phyloP scores from a whole-genome alignment of 2,113 vertebrate genomes.

The Gambusia affinis region DNA sequence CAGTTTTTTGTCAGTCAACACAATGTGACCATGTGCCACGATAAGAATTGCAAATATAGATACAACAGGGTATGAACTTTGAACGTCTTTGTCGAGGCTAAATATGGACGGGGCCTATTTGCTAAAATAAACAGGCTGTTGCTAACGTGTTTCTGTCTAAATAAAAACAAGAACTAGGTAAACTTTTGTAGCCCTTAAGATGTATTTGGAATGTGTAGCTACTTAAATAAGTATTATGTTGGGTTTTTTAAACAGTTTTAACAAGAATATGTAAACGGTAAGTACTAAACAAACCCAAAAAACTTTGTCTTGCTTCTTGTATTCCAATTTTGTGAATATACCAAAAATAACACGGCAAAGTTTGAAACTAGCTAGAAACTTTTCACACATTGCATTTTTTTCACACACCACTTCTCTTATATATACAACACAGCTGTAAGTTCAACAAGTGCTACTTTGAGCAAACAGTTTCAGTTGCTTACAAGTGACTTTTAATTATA shows the following conservation, averaged over 20 bases:
- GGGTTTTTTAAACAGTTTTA: too few relatives aligned
- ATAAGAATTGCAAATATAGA: too few relatives aligned
- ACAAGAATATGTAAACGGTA: neutral
- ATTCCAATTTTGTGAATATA: neutral
- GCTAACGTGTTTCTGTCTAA: neutral
- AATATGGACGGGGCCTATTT: too few relatives aligned
- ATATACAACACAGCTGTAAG: too few relatives aligned
- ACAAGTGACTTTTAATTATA: neutral
- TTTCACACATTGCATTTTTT: neutral
- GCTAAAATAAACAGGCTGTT: too few relatives aligned
- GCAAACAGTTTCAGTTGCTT: too few relatives aligned
- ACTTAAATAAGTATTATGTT: too few relatives aligned
- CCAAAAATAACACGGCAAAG: neutral
- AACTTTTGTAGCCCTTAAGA: neutral
- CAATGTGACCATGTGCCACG: too few relatives aligned
- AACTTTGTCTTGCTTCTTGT: neutral
- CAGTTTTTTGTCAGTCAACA: too few relatives aligned
- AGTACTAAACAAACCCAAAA: neutral
- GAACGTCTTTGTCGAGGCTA: too few relatives aligned
- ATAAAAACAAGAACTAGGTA: neutral
- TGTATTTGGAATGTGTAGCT: neutral
- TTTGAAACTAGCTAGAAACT: neutral
- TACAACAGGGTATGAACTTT: too few relatives aligned
- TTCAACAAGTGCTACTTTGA: too few relatives aligned
- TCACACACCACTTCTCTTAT: neutral